These are phyloP conservation scores for Ispidina lecontei DNA, from an alignment of 2,797 vertebrate species.

Conservation along the genomic window DNA sequence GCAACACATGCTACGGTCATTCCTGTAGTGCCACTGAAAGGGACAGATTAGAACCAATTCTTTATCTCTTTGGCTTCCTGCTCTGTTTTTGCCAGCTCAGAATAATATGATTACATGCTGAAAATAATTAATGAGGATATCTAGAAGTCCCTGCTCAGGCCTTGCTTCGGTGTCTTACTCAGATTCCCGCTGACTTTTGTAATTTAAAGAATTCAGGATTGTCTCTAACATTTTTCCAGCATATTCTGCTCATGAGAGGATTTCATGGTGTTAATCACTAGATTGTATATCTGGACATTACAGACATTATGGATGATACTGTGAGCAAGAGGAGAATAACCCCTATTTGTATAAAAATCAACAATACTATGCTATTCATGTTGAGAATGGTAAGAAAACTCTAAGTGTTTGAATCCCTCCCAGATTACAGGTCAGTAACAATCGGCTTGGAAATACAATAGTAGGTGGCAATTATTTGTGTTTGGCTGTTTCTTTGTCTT, in stretches of 20 bases:
- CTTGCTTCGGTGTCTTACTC: neutral
- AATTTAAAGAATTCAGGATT: neutral
- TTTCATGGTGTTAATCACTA: slow-evolving; percentile 53
- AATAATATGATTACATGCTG: slow-evolving; percentile 15
- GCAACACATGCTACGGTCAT: neutral
- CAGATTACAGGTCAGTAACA: neutral
- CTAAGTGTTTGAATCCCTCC: neutral
- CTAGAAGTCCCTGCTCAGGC: slow-evolving; percentile 31
- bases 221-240: slow-evolving; percentile 32
- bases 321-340: slow-evolving; percentile 46
- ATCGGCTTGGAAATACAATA: neutral
- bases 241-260: slow-evolving; percentile 24
- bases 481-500: neutral
- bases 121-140: slow-evolving; percentile 41
- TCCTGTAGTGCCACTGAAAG: slow-evolving; percentile 28
- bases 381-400: neutral
- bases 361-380: neutral
- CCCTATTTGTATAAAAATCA: slow-evolving; percentile 30
- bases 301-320: neutral
- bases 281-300: neutral
- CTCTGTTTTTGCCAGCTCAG: slow-evolving; percentile 31
- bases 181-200: neutral
- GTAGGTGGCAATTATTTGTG: neutral
- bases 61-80: slow-evolving; percentile 49
- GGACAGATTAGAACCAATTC: slow-evolving; percentile 47